Evolutionary conservation across 2,888 invertebrate species (phyloP).

Genomic region (Drosophila mercatorum): DNA sequence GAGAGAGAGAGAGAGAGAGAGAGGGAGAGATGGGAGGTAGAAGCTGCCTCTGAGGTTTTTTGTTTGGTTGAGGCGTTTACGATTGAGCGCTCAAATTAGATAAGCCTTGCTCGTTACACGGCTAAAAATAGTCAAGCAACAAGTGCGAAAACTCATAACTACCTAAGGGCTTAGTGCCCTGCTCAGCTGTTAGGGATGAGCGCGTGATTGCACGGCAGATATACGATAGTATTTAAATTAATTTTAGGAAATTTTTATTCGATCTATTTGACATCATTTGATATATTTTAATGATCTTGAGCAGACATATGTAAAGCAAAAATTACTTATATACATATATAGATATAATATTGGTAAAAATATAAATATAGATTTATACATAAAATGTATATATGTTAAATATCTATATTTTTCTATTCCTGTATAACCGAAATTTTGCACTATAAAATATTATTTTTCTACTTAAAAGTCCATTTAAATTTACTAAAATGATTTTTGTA

Average conservation of each 20-base stretch:
- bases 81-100: conserved; percentile 52
- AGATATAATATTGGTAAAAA: no score
- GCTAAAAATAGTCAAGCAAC: conserved; percentile 38
- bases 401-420: no score
- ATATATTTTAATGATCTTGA: neutral
- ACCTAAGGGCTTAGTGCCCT: neutral
- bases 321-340: no score
- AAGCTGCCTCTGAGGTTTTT: conserved; percentile 17
- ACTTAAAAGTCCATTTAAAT: no score
- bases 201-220: neutral
- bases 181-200: neutral
- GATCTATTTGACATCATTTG: no score
- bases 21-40: neutral
- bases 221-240: no score
- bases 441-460: no score
- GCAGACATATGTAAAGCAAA: neutral
- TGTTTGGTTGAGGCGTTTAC: conserved; percentile 6
- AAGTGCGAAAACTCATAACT: conserved; percentile 16
- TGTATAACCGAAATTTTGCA: no score
- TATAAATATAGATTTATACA: no score
- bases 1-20: neutral
- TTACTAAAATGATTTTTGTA: no score
- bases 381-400: no score
- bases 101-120: conserved; percentile 48
- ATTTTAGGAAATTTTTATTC: no score